phyloP scores from a whole-genome alignment of 2,797 vertebrate genomes.

The Chrysocyon brachyurus region DNA sequence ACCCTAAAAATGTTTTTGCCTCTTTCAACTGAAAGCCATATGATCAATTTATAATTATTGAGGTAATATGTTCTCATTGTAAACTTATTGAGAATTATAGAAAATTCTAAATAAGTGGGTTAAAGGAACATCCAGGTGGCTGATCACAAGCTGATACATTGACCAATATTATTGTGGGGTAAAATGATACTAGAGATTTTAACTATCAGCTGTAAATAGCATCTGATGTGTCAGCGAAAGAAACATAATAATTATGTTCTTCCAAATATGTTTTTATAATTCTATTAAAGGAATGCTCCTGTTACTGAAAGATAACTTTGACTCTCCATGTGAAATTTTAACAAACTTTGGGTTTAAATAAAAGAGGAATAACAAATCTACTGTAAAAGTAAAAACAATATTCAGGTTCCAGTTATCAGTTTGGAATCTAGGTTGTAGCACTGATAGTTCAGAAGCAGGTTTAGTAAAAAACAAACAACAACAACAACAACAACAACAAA shows the following conservation, averaged over 20 bases:
- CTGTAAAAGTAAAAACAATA: constrained; percentile 55
- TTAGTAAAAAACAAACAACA: neutral
- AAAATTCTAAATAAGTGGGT: neutral
- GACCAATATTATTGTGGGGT: neutral
- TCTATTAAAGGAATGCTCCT: constrained; percentile 57
- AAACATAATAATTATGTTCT: neutral
- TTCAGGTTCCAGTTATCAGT: constrained; percentile 5
- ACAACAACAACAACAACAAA: too few relatives aligned
- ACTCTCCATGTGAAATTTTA: constrained; percentile 30
- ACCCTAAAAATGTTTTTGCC: neutral
- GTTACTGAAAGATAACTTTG: constrained; percentile 22
- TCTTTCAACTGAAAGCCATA: constrained; percentile 25
- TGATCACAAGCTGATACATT: neutral
- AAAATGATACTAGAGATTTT: constrained; percentile 6
- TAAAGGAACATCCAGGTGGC: constrained; percentile 3
- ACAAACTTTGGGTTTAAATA: constrained; percentile 11
- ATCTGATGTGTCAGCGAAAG: neutral
- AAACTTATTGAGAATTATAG: neutral
- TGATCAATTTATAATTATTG: constrained; percentile 40
- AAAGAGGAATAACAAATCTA: constrained; percentile 40
- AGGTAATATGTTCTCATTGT: neutral
- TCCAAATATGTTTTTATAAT: neutral
- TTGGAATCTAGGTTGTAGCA: constrained; percentile 47
- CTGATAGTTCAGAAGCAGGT: constrained; percentile 1
- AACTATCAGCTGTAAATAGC: neutral